phyloP scores from a whole-genome alignment of 2,113 vertebrate species.

The Colius striatus region DNA sequence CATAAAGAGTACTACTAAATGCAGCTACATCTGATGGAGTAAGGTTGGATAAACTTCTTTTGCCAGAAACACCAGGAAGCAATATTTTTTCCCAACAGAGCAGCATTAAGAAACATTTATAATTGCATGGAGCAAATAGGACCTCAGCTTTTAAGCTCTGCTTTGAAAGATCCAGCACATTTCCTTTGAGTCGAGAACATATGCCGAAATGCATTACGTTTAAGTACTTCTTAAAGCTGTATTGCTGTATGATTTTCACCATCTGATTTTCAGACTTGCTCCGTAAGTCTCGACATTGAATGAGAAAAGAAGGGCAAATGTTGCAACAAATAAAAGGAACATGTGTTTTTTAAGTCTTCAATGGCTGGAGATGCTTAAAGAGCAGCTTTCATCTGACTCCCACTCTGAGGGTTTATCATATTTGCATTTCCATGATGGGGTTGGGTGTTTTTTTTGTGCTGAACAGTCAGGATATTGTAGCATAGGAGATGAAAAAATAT shows the following conservation, averaged over 20 bases:
- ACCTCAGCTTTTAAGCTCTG: slow-evolving; percentile 22
- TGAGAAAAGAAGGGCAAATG: slow-evolving; percentile 33
- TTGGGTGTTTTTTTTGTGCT: background rate
- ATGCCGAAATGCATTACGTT: slow-evolving; percentile 38
- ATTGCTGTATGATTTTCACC: slow-evolving; percentile 28
- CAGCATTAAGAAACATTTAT: slow-evolving; percentile 1
- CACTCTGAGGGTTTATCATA: slow-evolving; percentile 31
- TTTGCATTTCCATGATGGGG: background rate
- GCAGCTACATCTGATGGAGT: background rate
- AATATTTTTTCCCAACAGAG: slow-evolving; percentile 8
- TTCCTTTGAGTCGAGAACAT: slow-evolving; percentile 46
- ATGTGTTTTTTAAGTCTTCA: slow-evolving; percentile 49
- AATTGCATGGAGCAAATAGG: slow-evolving; percentile 16
- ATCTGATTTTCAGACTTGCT: slow-evolving; percentile 64
- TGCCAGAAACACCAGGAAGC: slow-evolving; percentile 19
- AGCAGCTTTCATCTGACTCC: slow-evolving; percentile 59
- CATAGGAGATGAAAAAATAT: slow-evolving; percentile 6
- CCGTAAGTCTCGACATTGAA: background rate
- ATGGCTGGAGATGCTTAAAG: slow-evolving; percentile 53
- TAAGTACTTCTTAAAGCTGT: slow-evolving; percentile 15
- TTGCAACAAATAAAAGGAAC: slow-evolving; percentile 60
- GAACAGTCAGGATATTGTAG: slow-evolving; percentile 63
- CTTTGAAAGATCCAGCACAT: slow-evolving; percentile 44
- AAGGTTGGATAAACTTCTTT: background rate
- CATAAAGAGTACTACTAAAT: background rate